A percentile compares a stretch with the other conserved stretches of the same genome.
Evolutionary conservation across 2,888 invertebrate species (phyloP).

Genomic region (Notodonta dromedarius): DNA sequence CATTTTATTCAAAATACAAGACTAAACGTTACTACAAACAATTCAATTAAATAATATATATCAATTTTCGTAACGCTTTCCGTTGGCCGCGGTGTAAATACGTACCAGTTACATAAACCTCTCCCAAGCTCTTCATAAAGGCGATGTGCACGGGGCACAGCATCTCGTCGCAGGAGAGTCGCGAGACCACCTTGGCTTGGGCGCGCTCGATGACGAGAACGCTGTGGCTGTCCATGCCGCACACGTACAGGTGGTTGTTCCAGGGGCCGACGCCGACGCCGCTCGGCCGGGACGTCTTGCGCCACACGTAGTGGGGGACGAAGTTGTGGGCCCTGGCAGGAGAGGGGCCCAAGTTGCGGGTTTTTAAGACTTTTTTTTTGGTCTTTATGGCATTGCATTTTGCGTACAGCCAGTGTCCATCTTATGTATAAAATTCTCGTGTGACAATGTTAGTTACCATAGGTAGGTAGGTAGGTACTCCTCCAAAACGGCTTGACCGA

Average conservation of each 20-base stretch:
- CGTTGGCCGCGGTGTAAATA: no score
- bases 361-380: no score
- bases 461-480: no score
- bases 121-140: conserved; percentile 81
- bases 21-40: no score
- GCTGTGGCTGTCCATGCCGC: conserved; percentile 87
- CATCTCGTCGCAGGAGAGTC: conserved; percentile 83
- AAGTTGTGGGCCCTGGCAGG: conserved; percentile 77
- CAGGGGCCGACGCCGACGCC: conserved; percentile 88
- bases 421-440: no score
- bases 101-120: conserved; percentile 85
- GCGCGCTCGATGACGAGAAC: conserved; percentile 77
- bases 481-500: no score
- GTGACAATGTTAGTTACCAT: no score
- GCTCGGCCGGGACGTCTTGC: conserved; percentile 86
- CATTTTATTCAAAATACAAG: no score
- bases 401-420: no score
- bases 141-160: conserved; percentile 86
- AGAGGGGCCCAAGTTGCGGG: not conserved
- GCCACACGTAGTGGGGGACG: conserved; percentile 82
- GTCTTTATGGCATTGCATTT: no score
- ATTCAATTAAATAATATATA: no score
- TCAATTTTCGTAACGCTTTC: no score
- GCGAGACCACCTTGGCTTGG: conserved; percentile 79
- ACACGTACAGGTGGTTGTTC: conserved; percentile 84